Percentiles rank a stretch among this genome's conserved stretches.
These are phyloP conservation scores for Phthorimaea operculella DNA, from an alignment of 1,140 invertebrate species.

Conservation along the genomic window DNA sequence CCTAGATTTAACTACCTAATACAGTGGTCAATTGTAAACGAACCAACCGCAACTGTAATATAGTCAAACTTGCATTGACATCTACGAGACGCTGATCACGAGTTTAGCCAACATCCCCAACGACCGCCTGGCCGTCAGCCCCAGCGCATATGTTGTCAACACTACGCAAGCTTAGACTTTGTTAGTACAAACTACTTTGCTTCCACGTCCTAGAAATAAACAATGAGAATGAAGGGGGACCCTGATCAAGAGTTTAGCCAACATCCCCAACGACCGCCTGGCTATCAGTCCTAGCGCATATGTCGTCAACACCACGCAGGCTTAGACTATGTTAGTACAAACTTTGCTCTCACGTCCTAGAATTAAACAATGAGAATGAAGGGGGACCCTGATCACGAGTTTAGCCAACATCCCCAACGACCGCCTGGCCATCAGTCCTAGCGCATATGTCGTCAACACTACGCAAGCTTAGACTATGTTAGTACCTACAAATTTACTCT, in stretches of 20 bases:
- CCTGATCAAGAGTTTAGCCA: slow-evolving; percentile 12
- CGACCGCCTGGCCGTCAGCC: slow-evolving; percentile 4
- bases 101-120: slow-evolving; percentile 15
- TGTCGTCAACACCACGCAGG: no score
- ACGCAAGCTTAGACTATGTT: no score
- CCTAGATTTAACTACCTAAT: no score
- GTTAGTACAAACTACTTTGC: no score
- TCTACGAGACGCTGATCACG: slow-evolving; percentile 9
- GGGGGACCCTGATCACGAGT: slow-evolving; percentile 8
- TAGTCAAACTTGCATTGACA: no score
- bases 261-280: slow-evolving; percentile 12
- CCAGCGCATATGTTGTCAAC: slow-evolving; percentile 6
- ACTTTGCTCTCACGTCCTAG: slow-evolving; percentile 7
- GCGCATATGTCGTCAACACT: background rate
- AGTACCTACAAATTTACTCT: no score
- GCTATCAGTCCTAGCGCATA: slow-evolving; percentile 14
- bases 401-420: slow-evolving; percentile 15
- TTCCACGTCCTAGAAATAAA: no score
- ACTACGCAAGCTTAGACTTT: background rate
- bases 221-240: no score
- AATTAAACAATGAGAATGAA: no score
- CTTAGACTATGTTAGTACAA: no score
- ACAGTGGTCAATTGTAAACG: no score
- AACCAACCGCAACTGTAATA: no score
- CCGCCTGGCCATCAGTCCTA: slow-evolving; percentile 15